Evolutionary conservation across 2,888 invertebrate species (phyloP), one percentile per base, ranked within the genome.

Genomic region (Meghimatium bilineatum): DNA sequence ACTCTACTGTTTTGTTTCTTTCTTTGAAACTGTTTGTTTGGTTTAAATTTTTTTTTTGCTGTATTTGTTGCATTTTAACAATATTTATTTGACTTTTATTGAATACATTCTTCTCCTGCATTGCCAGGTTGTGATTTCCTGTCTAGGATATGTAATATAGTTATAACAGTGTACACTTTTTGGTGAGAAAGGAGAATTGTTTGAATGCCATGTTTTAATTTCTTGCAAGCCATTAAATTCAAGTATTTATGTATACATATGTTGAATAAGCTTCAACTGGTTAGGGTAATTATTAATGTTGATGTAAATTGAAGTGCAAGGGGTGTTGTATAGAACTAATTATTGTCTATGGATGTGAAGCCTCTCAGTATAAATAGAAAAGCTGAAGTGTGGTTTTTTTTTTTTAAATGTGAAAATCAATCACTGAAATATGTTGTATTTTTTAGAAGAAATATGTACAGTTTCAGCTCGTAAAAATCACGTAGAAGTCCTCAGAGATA

Each of bases 71-170:
- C 10, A n/a, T 38, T 71, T 44, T 44, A 5, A n/a, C 26, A 29
- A 12, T 44, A 32, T 74, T 34, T 74, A 0, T 52, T 49, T 32
- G 32, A 8, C 3, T 66, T 66, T 66, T 66, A 17, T 72, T 72
- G 44, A 72, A 1, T n/a, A 44, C 29, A 72, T n/a, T 44, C 10
- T 72, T 71, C 12, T 44, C 72, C 44, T 38, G 38, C 44, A 26
- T 44, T n/a, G 72, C 3, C 44, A 72, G 72, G 72, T 72, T 72
- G 72, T 72, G 72, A 72, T 72, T 44, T 72, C 12, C 12, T 26
- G 8, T 38, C 44, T n/a, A 29, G 12, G n/a, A 72, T 72, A n/a
- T 44, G 44, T 72, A 72, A 72, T 72, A 44, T 72, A 72, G n/a
- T 72, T 8, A 44, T 12, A 32, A 56, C 17, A 56, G 20, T 56